phyloP scores from a whole-genome alignment of 2,888 invertebrate genomes.

The Andrena fulva region DNA sequence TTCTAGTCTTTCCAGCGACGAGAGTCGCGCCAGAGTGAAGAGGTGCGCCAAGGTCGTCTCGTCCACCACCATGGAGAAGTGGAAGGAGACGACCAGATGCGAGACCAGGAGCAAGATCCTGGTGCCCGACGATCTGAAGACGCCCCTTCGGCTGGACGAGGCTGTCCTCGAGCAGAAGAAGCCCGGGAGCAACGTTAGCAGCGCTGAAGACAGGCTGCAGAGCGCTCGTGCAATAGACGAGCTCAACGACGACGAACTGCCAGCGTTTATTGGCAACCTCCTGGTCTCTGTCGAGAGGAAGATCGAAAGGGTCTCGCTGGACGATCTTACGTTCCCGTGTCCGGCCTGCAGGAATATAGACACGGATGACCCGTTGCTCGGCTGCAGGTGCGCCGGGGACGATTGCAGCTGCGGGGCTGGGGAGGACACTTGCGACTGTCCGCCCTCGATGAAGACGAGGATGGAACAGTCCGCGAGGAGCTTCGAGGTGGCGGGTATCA shows the following conservation, averaged over 20 bases:
- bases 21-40: slow-evolving; percentile 71
- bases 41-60: slow-evolving; percentile 78
- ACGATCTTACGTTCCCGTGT: slow-evolving; percentile 88
- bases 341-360: slow-evolving; percentile 84
- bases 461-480: slow-evolving; percentile 84
- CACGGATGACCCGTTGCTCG: slow-evolving; percentile 82
- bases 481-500: slow-evolving; percentile 89
- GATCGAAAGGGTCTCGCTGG: slow-evolving; percentile 89
- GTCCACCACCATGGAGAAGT: slow-evolving; percentile 77
- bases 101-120: slow-evolving; percentile 77
- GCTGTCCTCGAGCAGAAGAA: slow-evolving; percentile 62
- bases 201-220: slow-evolving; percentile 61
- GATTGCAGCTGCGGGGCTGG: slow-evolving; percentile 78
- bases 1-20: slow-evolving; percentile 74
- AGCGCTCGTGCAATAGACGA: slow-evolving; percentile 74
- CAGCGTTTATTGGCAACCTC: slow-evolving; percentile 88
- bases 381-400: slow-evolving; percentile 82
- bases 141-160: slow-evolving; percentile 78
- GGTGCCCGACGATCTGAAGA: slow-evolving; percentile 79
- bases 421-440: slow-evolving; percentile 77
- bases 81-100: slow-evolving; percentile 78
- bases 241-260: slow-evolving; percentile 86
- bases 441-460: slow-evolving; percentile 76
- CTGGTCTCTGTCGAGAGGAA: slow-evolving; percentile 90
- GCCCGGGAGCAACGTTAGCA: slow-evolving; percentile 5